Base-by-base conservation (phyloP, 2,888 invertebrate species). In the Pantelozetes paolii region DNA sequence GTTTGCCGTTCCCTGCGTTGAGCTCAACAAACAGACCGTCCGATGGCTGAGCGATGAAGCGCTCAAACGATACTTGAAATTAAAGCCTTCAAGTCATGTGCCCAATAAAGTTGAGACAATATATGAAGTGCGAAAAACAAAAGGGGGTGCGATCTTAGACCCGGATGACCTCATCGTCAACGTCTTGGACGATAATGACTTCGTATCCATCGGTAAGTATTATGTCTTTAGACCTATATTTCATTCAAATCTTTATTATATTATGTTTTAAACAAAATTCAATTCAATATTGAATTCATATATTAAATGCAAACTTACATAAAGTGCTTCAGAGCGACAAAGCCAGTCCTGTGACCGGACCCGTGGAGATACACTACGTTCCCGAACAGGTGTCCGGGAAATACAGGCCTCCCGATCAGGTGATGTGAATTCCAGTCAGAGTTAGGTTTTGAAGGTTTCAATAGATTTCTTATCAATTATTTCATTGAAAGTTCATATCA, bases 131-230 rank as follows among this genome's bases (percentile, higher is more conserved):
- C 81, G 87, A 23, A 86, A 86, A 79, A 85, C 86, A 0, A 82
- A 85, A 78, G 87, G 87, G 1, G 86, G 86, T 6, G 86, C 86
- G 5, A 83, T 87, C 54, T 80, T 87, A 36, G 87, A 87, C 79
- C 84, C 84, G 0, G 85, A 85, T 76, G 87, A 87, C 79, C 71
- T 80, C 18, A 83, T 87, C 59, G 80, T 80, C 62, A 84, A 85
- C 73, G 85, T 87, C 9, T 81, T 87, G 26, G 86, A 86, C 77
- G 86, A 87, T 79, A 85, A 86, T 78, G 87, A 87, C 78, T 87
- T 86, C 79, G 84, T 87, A 15, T 84, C 85, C 23, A 84, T 87
- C 40, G 86, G 86, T 86, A 81, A 82, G 84, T 36, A 5, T 36
- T 36, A 11, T 36, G n/a, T n/a, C n/a, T n/a, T n/a, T n/a, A n/a